phyloP scores from a whole-genome alignment of 2,797 vertebrate genomes.

The Odontamblyopus rebecca region DNA sequence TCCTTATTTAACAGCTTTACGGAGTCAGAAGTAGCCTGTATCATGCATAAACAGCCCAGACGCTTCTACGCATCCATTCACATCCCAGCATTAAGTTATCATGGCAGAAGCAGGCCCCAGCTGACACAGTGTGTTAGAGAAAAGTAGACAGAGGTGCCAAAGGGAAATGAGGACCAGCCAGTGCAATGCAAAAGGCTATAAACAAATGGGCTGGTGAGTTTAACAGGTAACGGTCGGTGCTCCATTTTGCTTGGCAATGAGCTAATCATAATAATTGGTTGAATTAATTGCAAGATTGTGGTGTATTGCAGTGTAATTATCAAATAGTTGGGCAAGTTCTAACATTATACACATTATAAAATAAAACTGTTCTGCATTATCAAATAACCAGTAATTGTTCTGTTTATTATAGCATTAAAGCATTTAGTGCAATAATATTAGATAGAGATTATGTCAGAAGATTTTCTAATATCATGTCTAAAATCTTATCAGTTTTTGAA shows the following conservation, averaged over 20 bases:
- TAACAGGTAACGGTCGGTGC: not conserved
- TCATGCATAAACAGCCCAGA: slow-evolving; percentile 19
- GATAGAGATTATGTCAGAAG: too few species aligned
- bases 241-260: not conserved
- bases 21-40: slow-evolving; percentile 23
- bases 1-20: slow-evolving; percentile 43
- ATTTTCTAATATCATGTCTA: too few species aligned
- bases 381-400: not conserved
- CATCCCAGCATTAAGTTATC: slow-evolving; percentile 27
- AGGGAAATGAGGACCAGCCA: slow-evolving; percentile 40
- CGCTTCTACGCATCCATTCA: slow-evolving; percentile 13
- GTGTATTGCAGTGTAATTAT: not conserved
- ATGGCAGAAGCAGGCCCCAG: slow-evolving; percentile 40
- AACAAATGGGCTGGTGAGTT: not conserved
- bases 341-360: not conserved
- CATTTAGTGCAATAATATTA: too few species aligned
- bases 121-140: slow-evolving; percentile 45
- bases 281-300: not conserved
- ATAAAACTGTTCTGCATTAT: not conserved
- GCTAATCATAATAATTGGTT: not conserved
- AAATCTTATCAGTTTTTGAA: too few species aligned
- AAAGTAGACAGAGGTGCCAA: slow-evolving; percentile 40
- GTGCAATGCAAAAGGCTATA: slow-evolving; percentile 29
- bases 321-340: not conserved
- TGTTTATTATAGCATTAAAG: not conserved